Conservation (phyloP, 2,888 invertebrate genomes). For the Sesia bembeciformis region DNA sequence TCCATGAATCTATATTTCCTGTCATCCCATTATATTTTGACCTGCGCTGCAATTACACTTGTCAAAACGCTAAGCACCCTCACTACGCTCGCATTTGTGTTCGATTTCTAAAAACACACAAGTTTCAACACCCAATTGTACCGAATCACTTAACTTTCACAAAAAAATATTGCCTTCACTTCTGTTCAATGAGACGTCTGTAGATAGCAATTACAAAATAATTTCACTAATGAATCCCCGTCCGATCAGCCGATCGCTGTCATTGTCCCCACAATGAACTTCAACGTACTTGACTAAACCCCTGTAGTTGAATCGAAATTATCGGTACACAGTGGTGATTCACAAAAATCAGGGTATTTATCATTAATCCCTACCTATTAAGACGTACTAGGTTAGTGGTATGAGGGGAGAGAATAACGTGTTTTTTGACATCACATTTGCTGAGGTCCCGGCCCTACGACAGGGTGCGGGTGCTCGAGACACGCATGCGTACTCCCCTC, state of each 20-base stretch:
- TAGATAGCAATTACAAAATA: conserved; percentile 17
- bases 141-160: no score
- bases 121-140: no score
- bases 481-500: conserved; percentile 66
- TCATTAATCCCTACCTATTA: conserved; percentile 46
- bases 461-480: conserved; percentile 56
- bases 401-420: conserved; percentile 68
- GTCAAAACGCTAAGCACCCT: conserved; percentile 2
- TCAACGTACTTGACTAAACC: neutral
- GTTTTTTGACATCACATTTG: conserved; percentile 69
- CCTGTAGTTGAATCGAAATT: no score
- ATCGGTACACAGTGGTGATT: conserved; percentile 6
- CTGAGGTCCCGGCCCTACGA: conserved; percentile 57
- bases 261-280: conserved; percentile 31
- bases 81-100: conserved; percentile 5
- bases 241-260: conserved; percentile 47
- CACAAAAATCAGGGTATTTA: conserved; percentile 32
- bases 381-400: conserved; percentile 68
- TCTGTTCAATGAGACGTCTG: conserved; percentile 8
- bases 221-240: conserved; percentile 30
- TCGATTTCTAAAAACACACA: neutral
- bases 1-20: conserved; percentile 67
- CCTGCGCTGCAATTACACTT: conserved; percentile 5
- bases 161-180: neutral
- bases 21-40: conserved; percentile 65